Evolutionary conservation across 2,113 vertebrate genomes (phyloP).

Genomic region (Raja brachyura): DNA sequence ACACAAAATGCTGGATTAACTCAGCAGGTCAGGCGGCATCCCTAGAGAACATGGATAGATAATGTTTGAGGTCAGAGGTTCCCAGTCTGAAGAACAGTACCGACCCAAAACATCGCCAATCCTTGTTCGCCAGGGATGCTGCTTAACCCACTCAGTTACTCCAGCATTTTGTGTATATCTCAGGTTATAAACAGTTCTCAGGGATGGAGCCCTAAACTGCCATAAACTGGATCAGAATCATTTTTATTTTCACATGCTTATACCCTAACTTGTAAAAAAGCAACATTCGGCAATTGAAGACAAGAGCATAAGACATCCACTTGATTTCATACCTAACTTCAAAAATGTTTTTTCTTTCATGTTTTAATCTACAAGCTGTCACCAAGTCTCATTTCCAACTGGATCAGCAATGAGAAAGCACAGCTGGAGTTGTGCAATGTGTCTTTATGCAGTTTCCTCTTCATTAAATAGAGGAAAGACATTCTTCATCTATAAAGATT

Average conservation of each 20-base stretch:
- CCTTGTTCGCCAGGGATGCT: too few relatives aligned
- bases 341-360: neutral
- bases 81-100: too few relatives aligned
- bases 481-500: neutral
- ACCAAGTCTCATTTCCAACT: neutral
- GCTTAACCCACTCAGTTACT: too few relatives aligned
- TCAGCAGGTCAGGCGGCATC: too few relatives aligned
- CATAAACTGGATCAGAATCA: neutral
- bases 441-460: neutral
- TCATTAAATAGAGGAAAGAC: neutral
- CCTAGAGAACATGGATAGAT: too few relatives aligned
- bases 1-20: too few relatives aligned
- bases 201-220: too few relatives aligned
- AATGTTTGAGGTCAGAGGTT: too few relatives aligned
- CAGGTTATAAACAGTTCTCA: too few relatives aligned
- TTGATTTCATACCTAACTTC: neutral
- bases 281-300: too few relatives aligned
- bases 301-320: neutral
- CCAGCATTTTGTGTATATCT: too few relatives aligned
- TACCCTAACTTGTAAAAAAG: neutral
- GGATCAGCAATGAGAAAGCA: neutral
- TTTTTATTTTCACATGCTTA: neutral
- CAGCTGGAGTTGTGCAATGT: neutral
- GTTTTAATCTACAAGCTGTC: neutral
- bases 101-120: too few relatives aligned